Base-by-base conservation (phyloP, 1,140 invertebrate genomes). In the Cydia strobilella region DNA sequence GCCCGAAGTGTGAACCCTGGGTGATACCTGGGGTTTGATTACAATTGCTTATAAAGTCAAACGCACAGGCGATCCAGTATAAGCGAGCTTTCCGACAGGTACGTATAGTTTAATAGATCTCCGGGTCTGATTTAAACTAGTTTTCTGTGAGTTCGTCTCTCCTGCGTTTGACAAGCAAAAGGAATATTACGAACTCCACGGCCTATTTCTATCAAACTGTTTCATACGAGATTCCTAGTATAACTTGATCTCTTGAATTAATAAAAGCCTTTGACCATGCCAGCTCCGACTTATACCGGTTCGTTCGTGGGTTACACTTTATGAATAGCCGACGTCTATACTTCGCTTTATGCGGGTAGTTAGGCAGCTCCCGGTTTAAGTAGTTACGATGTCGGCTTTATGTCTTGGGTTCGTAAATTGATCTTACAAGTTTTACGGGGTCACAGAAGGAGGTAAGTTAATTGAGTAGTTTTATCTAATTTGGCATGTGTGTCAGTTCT, bases 1-100 rank as follows among this genome's bases (percentile, higher is more conserved):
- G 79, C 77, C 77, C 73, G 45, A 75, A 73, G 74, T 75, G 74
- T 76, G 81, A 80, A 77, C 79, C 79, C 79, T 77, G 75, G 72
- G 20, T 59, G 76, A 79, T 69, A 69, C 65, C 65, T 69, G 35
- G 7, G 20, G 3, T 59, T 10, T 59, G 9, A 7, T 23, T 54
- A 20, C 20, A 23, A 23, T 23, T 10, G 54, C 54, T 59, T 59
- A 20, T n/a, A 20, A 23, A 59, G 20, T 10, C 20, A 5, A 59
- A 59, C 7, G 20, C 20, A 10, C 9, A 23, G 54, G 20, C 0
- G 0, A 10, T 18, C 20, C 54, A 59, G 20, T 10, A 59, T 59
- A 59, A 59, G 20, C 18, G 3, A 9, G 10, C 54, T 59, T n/a
- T 23, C 20, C 13, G 0, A 51, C 9, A n/a, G 2, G 15, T 51